Evolutionary conservation across 2,888 invertebrate genomes (phyloP), one percentile per base, ranked within the genome.

Genomic region (Megalurothrips usitatus): DNA sequence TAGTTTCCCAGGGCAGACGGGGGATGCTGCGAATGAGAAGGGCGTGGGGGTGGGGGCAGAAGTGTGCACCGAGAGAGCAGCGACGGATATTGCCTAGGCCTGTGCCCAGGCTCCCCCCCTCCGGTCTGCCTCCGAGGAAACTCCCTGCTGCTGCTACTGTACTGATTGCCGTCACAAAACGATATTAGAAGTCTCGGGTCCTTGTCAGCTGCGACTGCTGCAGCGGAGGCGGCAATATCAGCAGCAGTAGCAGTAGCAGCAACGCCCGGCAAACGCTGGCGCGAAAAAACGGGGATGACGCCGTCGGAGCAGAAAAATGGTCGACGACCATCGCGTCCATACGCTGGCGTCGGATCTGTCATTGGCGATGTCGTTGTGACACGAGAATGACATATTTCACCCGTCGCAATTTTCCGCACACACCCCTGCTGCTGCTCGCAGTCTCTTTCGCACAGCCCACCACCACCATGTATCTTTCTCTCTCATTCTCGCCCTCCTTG

Each of bases 361-460:
- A 26, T 75, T 26, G 68, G 4, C 26, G 26, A 26, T 26, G 68
- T 26, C 23, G 68, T 75, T 75, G 23, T 75, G 68, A 75, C 68
- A 75, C 11, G 68, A 12, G 68, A 12, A 75, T 75, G 68, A 75
- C 68, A 75, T 75, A 75, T 75, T 75, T 75, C 68, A 75, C 68
- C 68, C 68, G 23, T 75, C 68, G 11, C 68, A 23, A 9, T 10
- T 43, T 43, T 2, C 58, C 68, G 26, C 58, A 58, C 68, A 52
- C 52, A 52, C 68, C 23, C 26, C 10, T 10, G 26, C 26, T 11
- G 26, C 23, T 6, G 10, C 68, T 12, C 68, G 0, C 68, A 23
- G 58, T 58, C 58, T 19, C 58, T 19, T 19, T 19, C 58, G 19
- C 58, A 14, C 14, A 58, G 14, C 14, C 0, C 58, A 19, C 58